Evolutionary conservation across 2,113 vertebrate genomes (phyloP), one percentile per base, ranked within the genome.

Genomic region (Antechinus flavipes): DNA sequence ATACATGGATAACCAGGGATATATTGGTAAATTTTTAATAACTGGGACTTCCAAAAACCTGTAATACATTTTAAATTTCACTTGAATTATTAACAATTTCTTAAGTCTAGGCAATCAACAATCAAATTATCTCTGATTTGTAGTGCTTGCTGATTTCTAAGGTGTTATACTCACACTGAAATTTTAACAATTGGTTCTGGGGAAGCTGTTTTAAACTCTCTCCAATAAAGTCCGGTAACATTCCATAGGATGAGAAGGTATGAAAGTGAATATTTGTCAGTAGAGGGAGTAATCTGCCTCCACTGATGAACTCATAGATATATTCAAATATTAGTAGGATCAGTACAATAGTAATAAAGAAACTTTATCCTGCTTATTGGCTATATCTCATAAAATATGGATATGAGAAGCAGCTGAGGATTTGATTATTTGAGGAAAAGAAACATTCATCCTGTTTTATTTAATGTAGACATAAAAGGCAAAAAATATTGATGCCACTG

Each of bases 381-480:
- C 19, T 84, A 5, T 0, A 84, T 19, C n/a, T 84, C n/a, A 84
- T 23, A 84, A 84, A 42, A 84, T 42, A 84, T 42, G 68, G 5
- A 84, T 84, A 84, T 42, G 7, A 84, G 68, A 42, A 19, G 16
- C 6, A 84, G 19, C n/a, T 84, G 19, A 84, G 6, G 16, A 53
- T 12, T 54, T 95, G 58, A n/a, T 54, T 49, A 22, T 76, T 52
- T 90, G 42, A 94, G 27, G 54, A 90, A 47, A 93, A 91, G 42
- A 94, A 90, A 95, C 14, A 90, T 55, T 76, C 91, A 91, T 61
- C 90, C 4, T 90, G 42, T 93, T 52, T 3, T 54, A 30, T 91
- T 26, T 35, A 52, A 93, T 16, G 89, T 50, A 56, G 0, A 24
- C 90, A 42, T 95, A 49, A 91, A 90, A 84, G 16, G 46, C 42